These are phyloP conservation scores for Papilio machaon DNA, from an alignment of 1,140 invertebrate genomes.

Conservation along the genomic window DNA sequence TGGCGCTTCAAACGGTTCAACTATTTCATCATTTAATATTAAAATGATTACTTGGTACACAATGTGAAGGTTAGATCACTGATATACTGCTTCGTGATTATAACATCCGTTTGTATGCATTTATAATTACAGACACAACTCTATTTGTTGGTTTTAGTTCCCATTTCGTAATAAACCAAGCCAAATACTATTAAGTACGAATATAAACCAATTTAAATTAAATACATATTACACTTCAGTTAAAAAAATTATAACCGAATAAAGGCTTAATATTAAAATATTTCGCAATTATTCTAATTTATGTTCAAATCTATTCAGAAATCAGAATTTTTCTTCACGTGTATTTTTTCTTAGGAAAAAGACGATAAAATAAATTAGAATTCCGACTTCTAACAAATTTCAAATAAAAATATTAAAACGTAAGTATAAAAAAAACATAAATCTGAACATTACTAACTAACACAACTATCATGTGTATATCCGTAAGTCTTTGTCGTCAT, in stretches of 20 bases:
- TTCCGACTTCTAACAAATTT: too few species aligned
- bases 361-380: too few species aligned
- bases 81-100: background rate
- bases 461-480: background rate
- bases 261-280: background rate
- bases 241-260: background rate
- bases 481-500: background rate
- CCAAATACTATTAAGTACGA: background rate
- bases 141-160: background rate
- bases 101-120: constrained; percentile 9
- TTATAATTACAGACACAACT: background rate
- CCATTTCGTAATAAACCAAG: background rate
- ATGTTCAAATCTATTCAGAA: background rate
- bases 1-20: background rate
- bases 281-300: background rate
- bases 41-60: background rate
- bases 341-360: background rate
- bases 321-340: background rate
- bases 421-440: background rate
- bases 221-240: background rate
- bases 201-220: background rate
- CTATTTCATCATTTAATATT: background rate
- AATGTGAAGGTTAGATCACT: constrained; percentile 9
- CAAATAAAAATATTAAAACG: too few species aligned
- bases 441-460: background rate